These are phyloP conservation scores for Bryconaethiops microstoma DNA, from an alignment of 2,797 vertebrate species.

Conservation along the genomic window DNA sequence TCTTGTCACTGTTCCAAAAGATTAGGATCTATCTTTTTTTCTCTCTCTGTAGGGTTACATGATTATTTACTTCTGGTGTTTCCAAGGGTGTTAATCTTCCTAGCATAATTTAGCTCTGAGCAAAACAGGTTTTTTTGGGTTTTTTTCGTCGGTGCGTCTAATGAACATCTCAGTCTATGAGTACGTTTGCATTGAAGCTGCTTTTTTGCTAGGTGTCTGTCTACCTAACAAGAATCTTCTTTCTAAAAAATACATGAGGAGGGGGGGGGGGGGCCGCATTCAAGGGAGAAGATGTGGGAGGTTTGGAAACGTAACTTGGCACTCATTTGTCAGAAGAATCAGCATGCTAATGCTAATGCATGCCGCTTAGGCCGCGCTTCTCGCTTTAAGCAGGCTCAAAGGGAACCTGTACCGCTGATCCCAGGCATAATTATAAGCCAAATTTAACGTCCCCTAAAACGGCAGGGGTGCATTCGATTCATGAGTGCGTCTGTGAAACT, in stretches of 20 bases:
- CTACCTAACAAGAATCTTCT: conserved; percentile 30
- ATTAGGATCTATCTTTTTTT: conserved; percentile 43
- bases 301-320: conserved; percentile 19
- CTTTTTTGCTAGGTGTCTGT: not conserved
- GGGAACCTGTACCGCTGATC: conserved; percentile 25
- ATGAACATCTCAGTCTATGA: not conserved
- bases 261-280: not conserved
- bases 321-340: conserved; percentile 35
- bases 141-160: not conserved
- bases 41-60: conserved; percentile 42
- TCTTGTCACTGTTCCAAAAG: conserved; percentile 64
- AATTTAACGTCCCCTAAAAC: conserved; percentile 51
- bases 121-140: conserved; percentile 8
- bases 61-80: conserved; percentile 60
- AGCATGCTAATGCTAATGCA: conserved; percentile 32
- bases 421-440: conserved; percentile 42
- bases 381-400: conserved; percentile 35
- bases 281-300: conserved; percentile 3
- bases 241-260: not conserved
- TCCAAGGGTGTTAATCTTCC: conserved; percentile 60
- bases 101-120: conserved; percentile 56
- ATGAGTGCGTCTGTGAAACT: not conserved
- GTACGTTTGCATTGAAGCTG: not conserved
- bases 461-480: conserved; percentile 41
- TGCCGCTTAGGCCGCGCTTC: conserved; percentile 18